phyloP scores from a whole-genome alignment of 2,888 invertebrate genomes.

The Druceiella hillmani region DNA sequence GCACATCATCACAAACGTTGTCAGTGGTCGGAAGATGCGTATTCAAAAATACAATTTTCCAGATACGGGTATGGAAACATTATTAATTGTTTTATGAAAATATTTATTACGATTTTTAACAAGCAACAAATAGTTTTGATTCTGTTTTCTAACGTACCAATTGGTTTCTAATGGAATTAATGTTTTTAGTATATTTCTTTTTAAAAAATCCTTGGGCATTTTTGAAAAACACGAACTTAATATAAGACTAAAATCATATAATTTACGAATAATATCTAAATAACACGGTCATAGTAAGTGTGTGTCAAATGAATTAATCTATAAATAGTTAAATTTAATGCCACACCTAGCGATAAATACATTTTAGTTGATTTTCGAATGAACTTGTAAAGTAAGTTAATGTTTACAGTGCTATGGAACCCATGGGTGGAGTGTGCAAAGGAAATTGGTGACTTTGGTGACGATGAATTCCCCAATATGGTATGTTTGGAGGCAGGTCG shows the following conservation, averaged over 20 bases:
- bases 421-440: slow-evolving; percentile 93
- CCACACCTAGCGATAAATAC: background rate
- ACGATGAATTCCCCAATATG: slow-evolving; percentile 95
- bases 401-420: slow-evolving; percentile 88
- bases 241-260: background rate
- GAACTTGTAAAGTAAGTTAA: no score
- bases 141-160: background rate
- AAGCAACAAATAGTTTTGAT: background rate
- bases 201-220: background rate
- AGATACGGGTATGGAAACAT: slow-evolving; percentile 64
- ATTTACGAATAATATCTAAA: background rate
- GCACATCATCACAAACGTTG: slow-evolving; percentile 89
- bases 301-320: background rate
- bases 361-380: slow-evolving; percentile 7
- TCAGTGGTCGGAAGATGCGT: slow-evolving; percentile 86
- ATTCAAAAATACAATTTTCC: slow-evolving; percentile 93
- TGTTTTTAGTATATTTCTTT: background rate
- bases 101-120: background rate
- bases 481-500: slow-evolving; percentile 93
- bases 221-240: background rate
- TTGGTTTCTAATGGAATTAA: background rate
- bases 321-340: no score
- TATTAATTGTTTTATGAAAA: slow-evolving; percentile 10
- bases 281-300: background rate
- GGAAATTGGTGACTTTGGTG: slow-evolving; percentile 92